Base-by-base conservation (phyloP, 2,113 vertebrate genomes). In the Burhinus bistriatus region DNA sequence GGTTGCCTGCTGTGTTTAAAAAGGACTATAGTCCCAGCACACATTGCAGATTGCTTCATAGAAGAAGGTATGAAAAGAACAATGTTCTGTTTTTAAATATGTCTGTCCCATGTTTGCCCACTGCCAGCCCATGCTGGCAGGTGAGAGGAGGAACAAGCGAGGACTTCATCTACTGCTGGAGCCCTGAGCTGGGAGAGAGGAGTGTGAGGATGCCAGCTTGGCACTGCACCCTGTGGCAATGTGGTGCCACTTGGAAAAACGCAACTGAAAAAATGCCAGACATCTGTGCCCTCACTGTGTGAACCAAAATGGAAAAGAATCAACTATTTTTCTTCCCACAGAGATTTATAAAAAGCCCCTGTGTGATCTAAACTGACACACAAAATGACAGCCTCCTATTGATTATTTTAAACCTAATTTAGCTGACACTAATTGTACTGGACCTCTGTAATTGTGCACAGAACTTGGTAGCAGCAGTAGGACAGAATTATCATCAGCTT, bases 381-480 rank as follows among this genome's bases (percentile, higher is more conserved):
- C 9, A 70, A 73, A 92, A 77, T 3, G 4, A 78, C 71, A 54
- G 79, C 45, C 65, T 90, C 54, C 62, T 83, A 62, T 49, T 86
- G 78, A 94, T 90, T 93, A 83, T 89, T 94, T 93, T 93, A 83
- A 96, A 96, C 85, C 54, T 88, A 77, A 88, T 96, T 86, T 89
- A 88, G 66, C 58, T 80, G 82, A 83, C 1, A 11, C 71, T 95
- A 83, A 94, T 91, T 94, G 82, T 77, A 42, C 54, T 62, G 68
- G 88, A 90, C 66, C 75, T 93, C 49, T 65, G 3, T 83, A 90
- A 95, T 38, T 83, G 62, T 17, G 57, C 93, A 79, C 44, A 88
- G 89, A 90, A 81, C 57, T 75, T 68, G 66, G 58, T 21, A 81
- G 88, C 64, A 84, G 79, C 62, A 57, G 69, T 29, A 59, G 32